A percentile compares a stretch with the other conserved stretches of the same genome.
These are phyloP conservation scores for Bugula neritina DNA, from an alignment of 2,888 invertebrate species.

Conservation along the genomic window DNA sequence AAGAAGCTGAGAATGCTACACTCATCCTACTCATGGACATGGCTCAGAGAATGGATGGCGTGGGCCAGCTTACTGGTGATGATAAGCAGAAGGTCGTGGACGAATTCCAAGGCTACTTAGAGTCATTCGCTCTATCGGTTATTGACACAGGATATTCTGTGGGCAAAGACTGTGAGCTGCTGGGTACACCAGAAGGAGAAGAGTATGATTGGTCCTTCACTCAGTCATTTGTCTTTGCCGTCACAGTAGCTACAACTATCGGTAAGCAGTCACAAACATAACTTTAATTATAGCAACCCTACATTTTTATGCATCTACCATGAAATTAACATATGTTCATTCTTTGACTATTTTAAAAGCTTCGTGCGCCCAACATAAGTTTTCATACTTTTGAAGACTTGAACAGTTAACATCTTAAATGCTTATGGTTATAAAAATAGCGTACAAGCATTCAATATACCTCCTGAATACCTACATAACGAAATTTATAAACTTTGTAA, in stretches of 20 bases:
- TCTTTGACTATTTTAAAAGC: too few relatives aligned
- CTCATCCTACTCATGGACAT: slow-evolving; percentile 40
- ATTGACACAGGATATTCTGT: slow-evolving; percentile 25
- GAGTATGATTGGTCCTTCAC: slow-evolving; percentile 49
- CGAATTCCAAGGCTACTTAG: slow-evolving; percentile 16
- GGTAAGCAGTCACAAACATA: too few relatives aligned
- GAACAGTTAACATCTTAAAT: too few relatives aligned
- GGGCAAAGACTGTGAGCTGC: slow-evolving; percentile 43
- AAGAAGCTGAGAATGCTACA: slow-evolving; percentile 41
- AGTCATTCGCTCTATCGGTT: slow-evolving; percentile 11
- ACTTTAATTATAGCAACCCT: too few relatives aligned
- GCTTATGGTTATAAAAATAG: too few relatives aligned
- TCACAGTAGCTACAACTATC: slow-evolving; percentile 52
- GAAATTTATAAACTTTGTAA: too few relatives aligned
- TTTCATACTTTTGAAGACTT: too few relatives aligned
- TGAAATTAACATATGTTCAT: too few relatives aligned
- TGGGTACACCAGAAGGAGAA: slow-evolving; percentile 42
- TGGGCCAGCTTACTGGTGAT: not conserved
- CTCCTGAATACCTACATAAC: too few relatives aligned
- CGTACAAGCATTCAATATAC: too few relatives aligned
- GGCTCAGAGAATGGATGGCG: slow-evolving; percentile 32
- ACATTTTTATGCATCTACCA: too few relatives aligned
- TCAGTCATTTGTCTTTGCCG: slow-evolving; percentile 50
- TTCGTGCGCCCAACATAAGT: too few relatives aligned
- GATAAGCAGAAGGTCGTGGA: not conserved